Evolutionary conservation across 2,797 vertebrate species (phyloP), one percentile per base, ranked within the genome.

Genomic region (Bucorvus abyssinicus): DNA sequence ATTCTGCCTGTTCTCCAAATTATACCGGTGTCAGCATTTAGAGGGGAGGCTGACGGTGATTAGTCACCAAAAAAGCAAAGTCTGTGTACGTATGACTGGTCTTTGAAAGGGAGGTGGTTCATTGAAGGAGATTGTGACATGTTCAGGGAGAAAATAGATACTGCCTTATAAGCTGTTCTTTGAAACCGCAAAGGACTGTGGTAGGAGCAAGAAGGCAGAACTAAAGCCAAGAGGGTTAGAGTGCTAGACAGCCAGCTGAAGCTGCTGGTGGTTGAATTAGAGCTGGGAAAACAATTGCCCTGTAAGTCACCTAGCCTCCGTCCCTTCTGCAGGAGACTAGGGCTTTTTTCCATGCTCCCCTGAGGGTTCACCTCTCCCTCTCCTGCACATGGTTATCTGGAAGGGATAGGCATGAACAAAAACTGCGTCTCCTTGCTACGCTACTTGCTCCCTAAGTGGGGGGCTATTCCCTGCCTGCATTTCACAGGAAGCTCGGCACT

Each of bases 301-400:
- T 0, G 0, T 22, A 15, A 0, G 3, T 30, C 60, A 67, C 22
- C 38, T 40, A 23, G 1, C 32, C 26, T 64, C 49, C 0, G 2
- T 59, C 15, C 30, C 34, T 84, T 63, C 63, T 93, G 55, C 44
- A 55, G 38, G 16, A 88, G 30, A 53, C 30, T n/a, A n/a, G 36
- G 26, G 30, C 12, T 84, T 89, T 83, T 84, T 73, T 23, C 78
- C n/a, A 3, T 47, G 12, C 8, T 75, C 8, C 67, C 90, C 38
- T 44, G 36, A 38, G 49, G 49, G 21, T 38, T 90, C 15, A 19
- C 3, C 44, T 67, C 42, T 92, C 32, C 14, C 11, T 94, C 19
- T 82, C 19, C 38, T 60, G 2, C 23, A 36, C 6, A 9, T 19
- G 32, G 11, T 30, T 86, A 10, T 32, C 57, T 84, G 34, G 45